phyloP scores from a whole-genome alignment of 53 echinoderm and acorn worm genomes.

The Temnopleurus reevesii region DNA sequence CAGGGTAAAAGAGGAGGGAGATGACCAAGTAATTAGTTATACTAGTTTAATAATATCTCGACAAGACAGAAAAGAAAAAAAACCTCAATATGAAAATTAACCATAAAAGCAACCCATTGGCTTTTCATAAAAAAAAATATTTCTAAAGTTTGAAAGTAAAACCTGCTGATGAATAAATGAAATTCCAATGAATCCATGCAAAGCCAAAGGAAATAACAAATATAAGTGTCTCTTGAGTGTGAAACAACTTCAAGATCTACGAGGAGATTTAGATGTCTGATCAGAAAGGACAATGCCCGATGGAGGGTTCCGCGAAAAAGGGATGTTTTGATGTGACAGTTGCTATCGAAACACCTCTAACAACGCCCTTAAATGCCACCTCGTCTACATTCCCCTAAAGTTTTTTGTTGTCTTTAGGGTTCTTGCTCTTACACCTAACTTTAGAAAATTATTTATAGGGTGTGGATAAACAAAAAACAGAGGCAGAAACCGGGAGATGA shows the following conservation, averaged over 20 bases:
- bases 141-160: too few relatives aligned
- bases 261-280: not conserved
- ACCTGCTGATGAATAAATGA: too few relatives aligned
- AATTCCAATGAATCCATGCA: too few relatives aligned
- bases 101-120: too few relatives aligned
- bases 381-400: not conserved
- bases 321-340: constrained; percentile 35
- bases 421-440: not conserved
- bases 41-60: too few relatives aligned
- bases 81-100: too few relatives aligned
- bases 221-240: too few relatives aligned
- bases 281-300: not conserved
- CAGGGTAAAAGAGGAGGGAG: too few relatives aligned
- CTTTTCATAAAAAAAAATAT: too few relatives aligned
- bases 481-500: not conserved
- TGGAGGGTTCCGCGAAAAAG: constrained; percentile 3
- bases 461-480: not conserved
- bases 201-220: too few relatives aligned
- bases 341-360: constrained; percentile 28
- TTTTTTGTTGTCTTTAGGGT: not conserved
- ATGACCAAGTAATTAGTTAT: too few relatives aligned
- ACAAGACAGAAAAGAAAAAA: too few relatives aligned
- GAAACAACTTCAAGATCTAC: not conserved
- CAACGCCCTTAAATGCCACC: constrained; percentile 33
- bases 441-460: not conserved